A percentile compares a stretch with the other conserved stretches of the same genome.
phyloP scores from a whole-genome alignment of 2,888 invertebrate species.

The Neocrepidodera transversa region DNA sequence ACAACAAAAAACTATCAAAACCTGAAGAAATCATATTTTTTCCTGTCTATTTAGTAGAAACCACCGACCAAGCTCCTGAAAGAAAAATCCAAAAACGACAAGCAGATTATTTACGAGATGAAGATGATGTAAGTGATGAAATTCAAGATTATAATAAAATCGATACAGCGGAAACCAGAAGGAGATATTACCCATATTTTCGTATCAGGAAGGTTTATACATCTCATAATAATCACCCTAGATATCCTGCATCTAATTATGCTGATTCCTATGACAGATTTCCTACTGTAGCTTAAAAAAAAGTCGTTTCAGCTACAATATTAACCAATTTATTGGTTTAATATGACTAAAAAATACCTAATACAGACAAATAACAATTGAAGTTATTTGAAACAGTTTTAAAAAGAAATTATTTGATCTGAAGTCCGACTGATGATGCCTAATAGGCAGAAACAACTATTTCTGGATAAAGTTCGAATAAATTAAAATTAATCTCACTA shows the following conservation, averaged over 20 bases:
- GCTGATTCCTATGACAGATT: conserved; percentile 16
- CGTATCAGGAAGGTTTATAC: conserved; percentile 10
- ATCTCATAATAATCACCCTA: background rate
- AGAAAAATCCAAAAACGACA: background rate
- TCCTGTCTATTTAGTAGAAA: background rate
- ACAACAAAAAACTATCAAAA: background rate
- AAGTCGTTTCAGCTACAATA: background rate
- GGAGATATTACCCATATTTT: conserved; percentile 13
- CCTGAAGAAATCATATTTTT: background rate
- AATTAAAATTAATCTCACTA: too few species aligned
- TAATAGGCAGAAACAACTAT: too few species aligned
- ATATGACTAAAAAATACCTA: background rate
- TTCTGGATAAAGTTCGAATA: too few species aligned
- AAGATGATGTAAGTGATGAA: background rate
- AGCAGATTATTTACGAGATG: background rate
- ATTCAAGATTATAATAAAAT: background rate
- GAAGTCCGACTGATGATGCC: too few species aligned
- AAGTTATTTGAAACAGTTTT: too few species aligned
- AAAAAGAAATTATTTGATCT: too few species aligned
- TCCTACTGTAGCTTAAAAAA: conserved; percentile 18
- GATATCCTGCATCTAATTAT: conserved; percentile 14
- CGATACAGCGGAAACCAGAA: conserved; percentile 1
- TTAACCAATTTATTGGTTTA: background rate
- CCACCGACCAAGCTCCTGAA: background rate
- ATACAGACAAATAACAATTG: background rate